Base-by-base conservation (phyloP, 2,888 invertebrate genomes). In the Eristalinus sepulchralis region DNA sequence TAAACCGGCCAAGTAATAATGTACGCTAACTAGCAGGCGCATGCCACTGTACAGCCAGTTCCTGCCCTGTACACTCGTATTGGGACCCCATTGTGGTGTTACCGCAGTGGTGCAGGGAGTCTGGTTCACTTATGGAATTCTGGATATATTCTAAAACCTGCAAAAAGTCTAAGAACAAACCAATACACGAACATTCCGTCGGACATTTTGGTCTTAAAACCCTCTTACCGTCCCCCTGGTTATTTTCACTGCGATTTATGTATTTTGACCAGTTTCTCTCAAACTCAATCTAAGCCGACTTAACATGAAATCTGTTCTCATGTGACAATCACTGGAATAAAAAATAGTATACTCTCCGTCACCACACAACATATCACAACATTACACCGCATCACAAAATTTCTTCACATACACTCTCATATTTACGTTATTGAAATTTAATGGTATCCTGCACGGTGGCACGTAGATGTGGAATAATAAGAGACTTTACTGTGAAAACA, bases 361-460 rank as follows among this genome's bases (percentile, higher is more conserved):
- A 27, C 5, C 17, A 57, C 47, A 73, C 66, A 31, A 2, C 17
- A 57, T 47, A 73, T 31, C 64, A 71, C 47, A 80, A 53, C 64
- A 82, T 27, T 62, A 78, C 57, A 60, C 57, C 59, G 55, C 47
- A 59, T 59, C 66, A 71, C 55, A 64, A 27, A 73, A 82, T 75
- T 67, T 71, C 47, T 55, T 82, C 73, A 73, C 57, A 60, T 60
- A 82, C 27, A 39, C 59, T 63, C 64, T 72, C 60, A 80, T 78
- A 82, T 86, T 86, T 82, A 75, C 73, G 73, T 86, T 82, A 86
- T 82, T 86, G 86, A 86, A 86, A 82, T 86, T 78, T 82, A 86
- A 82, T 78, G 82, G 55, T 70, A 79, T 82, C 63, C 70, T 73
- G 53, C 70, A 66, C 53, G 71, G 62, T 63, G 66, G 86, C 86